These are phyloP conservation scores for Pseudomyrmex gracilis DNA, from an alignment of 1,140 invertebrate species.

Conservation along the genomic window DNA sequence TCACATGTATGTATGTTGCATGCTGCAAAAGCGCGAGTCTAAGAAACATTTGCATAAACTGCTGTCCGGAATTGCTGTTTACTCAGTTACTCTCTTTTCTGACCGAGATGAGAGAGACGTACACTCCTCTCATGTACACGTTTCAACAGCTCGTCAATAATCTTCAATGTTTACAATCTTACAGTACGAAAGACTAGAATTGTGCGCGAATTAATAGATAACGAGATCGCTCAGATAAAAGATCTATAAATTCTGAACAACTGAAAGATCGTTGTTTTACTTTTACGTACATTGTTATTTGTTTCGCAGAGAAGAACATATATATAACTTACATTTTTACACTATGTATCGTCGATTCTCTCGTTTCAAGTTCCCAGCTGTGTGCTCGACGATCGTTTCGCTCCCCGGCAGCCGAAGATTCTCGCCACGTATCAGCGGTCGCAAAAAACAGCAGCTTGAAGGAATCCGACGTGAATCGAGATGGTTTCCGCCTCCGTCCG, in stretches of 20 bases:
- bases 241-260: too few relatives aligned
- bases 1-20: slow-evolving; percentile 7
- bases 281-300: slow-evolving; percentile 1
- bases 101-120: not conserved
- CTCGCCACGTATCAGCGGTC: slow-evolving; percentile 15
- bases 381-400: not conserved
- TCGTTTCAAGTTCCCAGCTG: slow-evolving; percentile 3
- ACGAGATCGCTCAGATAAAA: too few relatives aligned
- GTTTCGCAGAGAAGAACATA: not conserved
- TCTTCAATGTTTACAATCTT: too few relatives aligned
- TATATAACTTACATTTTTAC: too few relatives aligned
- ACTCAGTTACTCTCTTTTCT: slow-evolving; percentile 2
- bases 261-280: not conserved
- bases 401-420: slow-evolving; percentile 21
- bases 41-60: slow-evolving; percentile 51
- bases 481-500: slow-evolving; percentile 35
- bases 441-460: slow-evolving; percentile 71
- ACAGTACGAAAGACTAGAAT: too few relatives aligned
- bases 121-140: not conserved
- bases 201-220: not conserved
- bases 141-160: not conserved
- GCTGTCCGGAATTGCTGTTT: slow-evolving; percentile 27
- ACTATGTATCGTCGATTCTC: not conserved
- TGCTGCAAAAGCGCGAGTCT: not conserved
- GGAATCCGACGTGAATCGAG: slow-evolving; percentile 73